Evolutionary conservation across 2,113 vertebrate genomes (phyloP).

Genomic region (Pogonocichla stellata): DNA sequence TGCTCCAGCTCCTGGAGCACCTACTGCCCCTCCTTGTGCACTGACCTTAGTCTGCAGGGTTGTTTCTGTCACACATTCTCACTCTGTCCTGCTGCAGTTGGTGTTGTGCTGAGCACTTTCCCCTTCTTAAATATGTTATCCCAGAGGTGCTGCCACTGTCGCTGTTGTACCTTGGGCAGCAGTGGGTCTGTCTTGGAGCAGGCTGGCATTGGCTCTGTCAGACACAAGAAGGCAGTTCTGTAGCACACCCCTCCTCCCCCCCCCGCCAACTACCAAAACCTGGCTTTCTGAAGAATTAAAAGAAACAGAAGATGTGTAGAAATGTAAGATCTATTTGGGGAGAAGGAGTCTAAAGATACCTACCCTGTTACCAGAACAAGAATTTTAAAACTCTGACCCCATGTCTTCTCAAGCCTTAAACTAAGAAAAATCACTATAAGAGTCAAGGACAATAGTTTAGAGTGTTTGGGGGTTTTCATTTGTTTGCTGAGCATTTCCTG

Average conservation of each 20-base stretch:
- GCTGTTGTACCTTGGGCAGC: background rate
- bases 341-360: constrained; percentile 6
- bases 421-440: background rate
- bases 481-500: background rate
- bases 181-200: background rate
- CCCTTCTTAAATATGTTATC: background rate
- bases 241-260: no score
- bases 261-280: background rate
- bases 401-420: background rate
- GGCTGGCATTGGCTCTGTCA: background rate
- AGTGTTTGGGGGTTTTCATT: background rate
- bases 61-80: background rate
- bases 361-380: background rate
- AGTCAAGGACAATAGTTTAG: background rate
- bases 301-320: background rate
- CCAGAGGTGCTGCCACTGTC: background rate
- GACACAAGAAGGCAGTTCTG: background rate
- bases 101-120: background rate
- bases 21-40: background rate
- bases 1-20: background rate
- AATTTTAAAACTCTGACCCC: background rate
- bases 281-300: background rate
- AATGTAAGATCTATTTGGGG: background rate
- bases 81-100: background rate
- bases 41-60: background rate